Percentiles rank a stretch among this genome's conserved stretches.
These are phyloP conservation scores for Platyscapa corneri DNA, from an alignment of 1,140 invertebrate species.

Conservation along the genomic window DNA sequence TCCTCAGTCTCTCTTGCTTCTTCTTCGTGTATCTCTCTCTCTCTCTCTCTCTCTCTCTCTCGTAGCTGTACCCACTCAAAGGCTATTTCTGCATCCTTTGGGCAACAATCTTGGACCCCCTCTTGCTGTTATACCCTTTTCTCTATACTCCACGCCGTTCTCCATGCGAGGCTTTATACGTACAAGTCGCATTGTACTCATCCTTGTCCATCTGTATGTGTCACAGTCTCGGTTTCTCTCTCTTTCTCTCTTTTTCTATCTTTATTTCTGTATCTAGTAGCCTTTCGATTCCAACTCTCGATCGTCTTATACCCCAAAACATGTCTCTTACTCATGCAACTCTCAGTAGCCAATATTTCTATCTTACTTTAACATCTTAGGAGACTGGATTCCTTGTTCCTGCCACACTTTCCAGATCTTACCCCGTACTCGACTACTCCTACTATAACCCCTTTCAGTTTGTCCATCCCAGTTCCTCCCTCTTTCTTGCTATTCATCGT, in stretches of 20 bases:
- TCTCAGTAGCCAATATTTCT: not conserved
- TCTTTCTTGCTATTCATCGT: conserved; percentile 40
- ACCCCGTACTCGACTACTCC: conserved; percentile 15
- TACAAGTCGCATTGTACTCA: conserved; percentile 55
- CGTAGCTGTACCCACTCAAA: conserved; percentile 1
- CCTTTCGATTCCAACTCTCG: conserved; percentile 42
- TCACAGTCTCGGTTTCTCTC: not conserved
- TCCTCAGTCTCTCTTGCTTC: conserved; percentile 44
- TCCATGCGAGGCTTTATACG: conserved; percentile 30
- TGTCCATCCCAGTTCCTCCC: not conserved
- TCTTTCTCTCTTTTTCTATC: conserved; percentile 13
- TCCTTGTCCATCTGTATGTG: conserved; percentile 34
- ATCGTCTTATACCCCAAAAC: conserved; percentile 42
- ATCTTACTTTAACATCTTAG: conserved; percentile 37
- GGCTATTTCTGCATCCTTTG: conserved; percentile 42
- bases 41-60: conserved; percentile 4
- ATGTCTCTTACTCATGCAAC: conserved; percentile 51
- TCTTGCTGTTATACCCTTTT: not conserved
- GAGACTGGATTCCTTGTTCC: conserved; percentile 52
- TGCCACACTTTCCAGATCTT: conserved; percentile 66
- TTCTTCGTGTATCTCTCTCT: not conserved
- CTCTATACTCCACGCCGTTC: not conserved
- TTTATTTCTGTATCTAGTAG: too few relatives aligned
- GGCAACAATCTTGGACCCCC: conserved; percentile 48
- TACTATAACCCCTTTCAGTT: not conserved